Evolutionary conservation across 2,888 invertebrate genomes (phyloP), one percentile per base, ranked within the genome.

Genomic region (Philereme transversata): DNA sequence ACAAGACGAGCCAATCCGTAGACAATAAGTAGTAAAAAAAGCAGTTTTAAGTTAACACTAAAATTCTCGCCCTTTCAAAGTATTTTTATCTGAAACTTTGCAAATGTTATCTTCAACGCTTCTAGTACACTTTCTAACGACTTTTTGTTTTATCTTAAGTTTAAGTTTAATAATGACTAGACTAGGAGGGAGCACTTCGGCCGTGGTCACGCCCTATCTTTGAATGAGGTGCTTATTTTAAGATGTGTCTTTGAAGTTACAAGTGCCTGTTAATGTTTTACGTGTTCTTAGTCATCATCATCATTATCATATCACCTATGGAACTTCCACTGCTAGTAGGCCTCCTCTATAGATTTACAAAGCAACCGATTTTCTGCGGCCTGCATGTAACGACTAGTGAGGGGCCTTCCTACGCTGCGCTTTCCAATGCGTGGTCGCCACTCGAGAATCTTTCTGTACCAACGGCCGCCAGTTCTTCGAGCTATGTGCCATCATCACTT

Each of bases 131-230:
- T 64, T 69, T 40, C 38, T 51, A 58, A 64, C 56, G 55, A 58
- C 62, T 65, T 64, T 66, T 64, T 61, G 62, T 65, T 60, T 57
- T 65, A 65, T 62, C 63, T 60, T 52, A 51, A 58, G 60, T 60
- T 65, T 60, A 51, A 65, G 52, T 57, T 64, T 60, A 56, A 49
- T 62, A 61, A 65, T 60, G 51, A 60, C 44, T 54, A 59, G 63
- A 43, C 22, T 22, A 22, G 22, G 22, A 22, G 22, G 22, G 22
- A 67, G 52, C 55, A 58, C 56, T 62, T 60, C 47, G 53, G 52
- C 62, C 65, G 60, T 58, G 52, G 62, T 50, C 57, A 65, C 59
- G 62, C 64, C 60, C 47, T 62, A 41, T 62, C 62, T 57, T 59
- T 57, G 51, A 57, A 59, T 45, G 36, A 51, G 40, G 40, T 40